Conservation (phyloP, 2,888 invertebrate species). For the Abrostola triplasia region DNA sequence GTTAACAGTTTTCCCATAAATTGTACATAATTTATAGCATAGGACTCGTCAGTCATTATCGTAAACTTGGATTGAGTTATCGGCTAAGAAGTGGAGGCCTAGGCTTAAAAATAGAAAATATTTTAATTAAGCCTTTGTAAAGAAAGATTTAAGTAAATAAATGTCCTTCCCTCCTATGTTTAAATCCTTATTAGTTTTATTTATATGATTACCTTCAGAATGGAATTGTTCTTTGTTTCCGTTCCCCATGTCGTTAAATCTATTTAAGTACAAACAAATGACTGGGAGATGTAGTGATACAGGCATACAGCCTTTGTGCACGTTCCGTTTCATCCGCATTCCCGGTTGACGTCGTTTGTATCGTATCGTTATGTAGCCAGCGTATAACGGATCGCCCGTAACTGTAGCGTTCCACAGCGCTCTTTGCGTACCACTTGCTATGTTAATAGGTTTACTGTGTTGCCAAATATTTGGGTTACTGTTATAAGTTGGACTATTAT, state of each 20-base stretch:
- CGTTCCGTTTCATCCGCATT: conserved; percentile 71
- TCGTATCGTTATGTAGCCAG: conserved; percentile 56
- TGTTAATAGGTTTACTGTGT: conserved; percentile 64
- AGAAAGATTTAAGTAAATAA: background rate
- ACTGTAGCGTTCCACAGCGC: conserved; percentile 65
- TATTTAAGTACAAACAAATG: conserved; percentile 21
- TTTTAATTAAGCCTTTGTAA: background rate
- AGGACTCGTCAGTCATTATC: no score
- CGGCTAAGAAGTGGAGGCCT: background rate
- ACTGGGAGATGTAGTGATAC: conserved; percentile 26
- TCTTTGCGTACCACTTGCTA: conserved; percentile 72
- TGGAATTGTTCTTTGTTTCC: background rate
- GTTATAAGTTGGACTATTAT: conserved; percentile 36
- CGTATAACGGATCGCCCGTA: conserved; percentile 71
- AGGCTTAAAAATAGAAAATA: background rate
- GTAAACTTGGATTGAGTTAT: no score
- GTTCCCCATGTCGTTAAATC: conserved; percentile 1
- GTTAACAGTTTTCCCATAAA: no score
- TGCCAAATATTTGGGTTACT: conserved; percentile 56
- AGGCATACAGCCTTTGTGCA: conserved; percentile 37
- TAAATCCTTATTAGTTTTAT: background rate
- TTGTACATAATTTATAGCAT: no score
- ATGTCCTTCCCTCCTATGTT: background rate
- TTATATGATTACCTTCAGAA: background rate
- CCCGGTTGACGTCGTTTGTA: conserved; percentile 60